These are phyloP conservation scores for Okapia johnstoni DNA, from an alignment of 2,113 vertebrate species.

Conservation along the genomic window DNA sequence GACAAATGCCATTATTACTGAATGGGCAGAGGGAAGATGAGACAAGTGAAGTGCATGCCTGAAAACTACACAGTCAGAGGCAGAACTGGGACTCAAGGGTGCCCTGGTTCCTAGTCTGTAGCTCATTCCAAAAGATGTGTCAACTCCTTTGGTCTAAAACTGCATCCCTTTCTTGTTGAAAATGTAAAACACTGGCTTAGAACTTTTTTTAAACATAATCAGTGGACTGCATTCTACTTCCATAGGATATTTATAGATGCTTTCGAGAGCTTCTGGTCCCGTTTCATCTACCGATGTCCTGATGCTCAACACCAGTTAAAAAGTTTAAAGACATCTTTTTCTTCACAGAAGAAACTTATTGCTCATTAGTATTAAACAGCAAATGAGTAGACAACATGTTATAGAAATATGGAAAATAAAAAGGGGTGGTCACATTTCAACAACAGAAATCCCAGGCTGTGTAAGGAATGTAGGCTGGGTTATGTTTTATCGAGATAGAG, in stretches of 20 bases:
- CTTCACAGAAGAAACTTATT: not conserved
- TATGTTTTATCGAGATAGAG: not conserved
- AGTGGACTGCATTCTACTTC: not conserved
- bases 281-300: not conserved
- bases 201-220: not conserved
- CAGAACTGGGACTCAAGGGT: not conserved
- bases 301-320: not conserved
- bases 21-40: not conserved
- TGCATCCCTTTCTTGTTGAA: not conserved
- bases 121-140: not conserved
- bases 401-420: not conserved
- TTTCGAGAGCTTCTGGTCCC: not conserved
- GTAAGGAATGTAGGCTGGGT: fast-evolving
- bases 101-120: not conserved
- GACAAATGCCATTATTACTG: not conserved
- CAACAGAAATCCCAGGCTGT: not conserved
- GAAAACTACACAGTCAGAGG: not conserved
- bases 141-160: not conserved
- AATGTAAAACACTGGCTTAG: not conserved
- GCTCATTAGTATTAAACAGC: not conserved
- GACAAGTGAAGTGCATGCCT: not conserved
- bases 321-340: not conserved
- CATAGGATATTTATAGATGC: not conserved
- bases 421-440: not conserved
- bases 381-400: not conserved